Evolutionary conservation across 1,140 invertebrate species (phyloP), one percentile per base, ranked within the genome.

Genomic region (Semibalanus balanoides): DNA sequence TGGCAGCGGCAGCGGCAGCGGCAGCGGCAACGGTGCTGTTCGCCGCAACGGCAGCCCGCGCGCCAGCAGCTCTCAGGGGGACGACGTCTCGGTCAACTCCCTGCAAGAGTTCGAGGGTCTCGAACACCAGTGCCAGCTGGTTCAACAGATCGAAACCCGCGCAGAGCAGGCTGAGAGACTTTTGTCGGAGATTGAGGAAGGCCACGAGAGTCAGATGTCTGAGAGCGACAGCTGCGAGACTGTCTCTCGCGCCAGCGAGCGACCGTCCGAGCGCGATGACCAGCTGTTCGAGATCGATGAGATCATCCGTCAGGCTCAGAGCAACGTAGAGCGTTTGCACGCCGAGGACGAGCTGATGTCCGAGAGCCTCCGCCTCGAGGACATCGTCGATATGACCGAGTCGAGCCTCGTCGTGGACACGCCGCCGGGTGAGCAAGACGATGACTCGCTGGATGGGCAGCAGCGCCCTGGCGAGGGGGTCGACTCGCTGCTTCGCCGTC

Each of bases 101-200:
- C 84, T 97, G 3, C 94, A 95, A 82, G 96, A 98, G 83, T 97
- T 97, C 84, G 95, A 97, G 87, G 90, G 91, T 0, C 83, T 97
- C 0, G 96, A 98, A 83, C 90, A 88, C 77, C 93, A 94, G 30
- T 93, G 95, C 81, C 87, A 90, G 64, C 91, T 94, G 82, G 91
- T 90, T 0, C 90, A 93, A 78, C 86, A 90, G 76, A 91, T 93
- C 73, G 93, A 95, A 84, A 85, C 92, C 31, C 87, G 90, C 78
- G 93, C 91, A 0, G 91, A 93, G 81, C 90, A 94, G 82, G 94
- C 96, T 82, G 83, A 83, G 76, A 93, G 94, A 79, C 82, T 95
- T 64, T 84, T 96, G 3, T 88, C 89, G 28, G 89, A 91, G 82
- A 89, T 89, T 76, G 88, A 89, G 79, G 88, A 89, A 83, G 87